Base-by-base conservation (phyloP, 2,113 vertebrate species). In the Tyto alba region DNA sequence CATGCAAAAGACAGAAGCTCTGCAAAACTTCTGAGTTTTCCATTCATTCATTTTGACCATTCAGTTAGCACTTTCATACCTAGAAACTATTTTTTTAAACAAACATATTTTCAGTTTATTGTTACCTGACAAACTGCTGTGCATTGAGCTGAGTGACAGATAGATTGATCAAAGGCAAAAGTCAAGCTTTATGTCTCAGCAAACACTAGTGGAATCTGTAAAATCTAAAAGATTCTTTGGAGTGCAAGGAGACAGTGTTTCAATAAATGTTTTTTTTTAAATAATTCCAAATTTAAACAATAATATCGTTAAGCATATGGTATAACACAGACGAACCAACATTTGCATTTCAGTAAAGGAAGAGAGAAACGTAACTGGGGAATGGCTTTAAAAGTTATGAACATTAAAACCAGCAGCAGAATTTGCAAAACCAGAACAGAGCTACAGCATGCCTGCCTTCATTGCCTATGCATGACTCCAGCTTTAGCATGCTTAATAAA, bases 401-500 rank as follows among this genome's bases (percentile, higher is more conserved):
- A 76, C 67, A 47, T 59, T 50, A 80, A 94, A 89, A 91, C 12
- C 41, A 96, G 59, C 22, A 88, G 74, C 59, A 85, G 75, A 93
- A 85, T 69, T 93, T 94, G 59, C 72, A 91, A 72, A 93, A 57
- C 62, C 60, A 62, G 57, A 91, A 73, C 34, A 93, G 32, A 88
- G 78, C 67, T 97, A 47, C 40, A 82, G 66, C 66, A 38, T 88
- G 43, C 34, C 47, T 74, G 22, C 41, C 50, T 94, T 96, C 82
- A 93, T 91, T 88, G 78, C 72, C 90, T 95, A 94, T 90, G 82
- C 82, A 71, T 80, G 50, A 89, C 50, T 76, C 25, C 53, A 66
- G 74, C 71, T 88, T 85, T 45, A 79, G 11, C 41, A 50, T 66
- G 63, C 71, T 88, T 88, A 94, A 95, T 87, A 93, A 94, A 94